These are phyloP conservation scores for Aphrophora alni DNA, from an alignment of 2,888 invertebrate genomes.

Conservation along the genomic window DNA sequence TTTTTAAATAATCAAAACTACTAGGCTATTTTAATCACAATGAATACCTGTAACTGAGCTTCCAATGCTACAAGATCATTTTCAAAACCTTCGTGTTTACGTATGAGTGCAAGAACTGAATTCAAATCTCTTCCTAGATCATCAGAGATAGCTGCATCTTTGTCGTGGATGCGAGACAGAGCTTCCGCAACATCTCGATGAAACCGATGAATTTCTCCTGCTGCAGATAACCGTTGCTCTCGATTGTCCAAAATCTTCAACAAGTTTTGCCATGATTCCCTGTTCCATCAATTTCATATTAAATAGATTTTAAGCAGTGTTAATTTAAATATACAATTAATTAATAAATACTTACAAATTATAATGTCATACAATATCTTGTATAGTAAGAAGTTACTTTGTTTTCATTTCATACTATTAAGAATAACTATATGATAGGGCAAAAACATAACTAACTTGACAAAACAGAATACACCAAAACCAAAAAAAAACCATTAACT, in stretches of 20 bases:
- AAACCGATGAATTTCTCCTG: constrained; percentile 96
- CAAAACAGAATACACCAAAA: too few species aligned
- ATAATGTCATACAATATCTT: too few species aligned
- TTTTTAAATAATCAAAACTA: too few species aligned
- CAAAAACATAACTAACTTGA: too few species aligned
- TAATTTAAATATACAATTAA: too few species aligned
- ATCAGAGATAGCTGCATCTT: constrained; percentile 82
- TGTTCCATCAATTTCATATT: constrained; percentile 55
- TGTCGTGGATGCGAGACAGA: constrained; percentile 86
- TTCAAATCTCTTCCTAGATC: constrained; percentile 84
- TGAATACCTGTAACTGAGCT: constrained; percentile 77
- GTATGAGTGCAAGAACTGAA: constrained; percentile 79
- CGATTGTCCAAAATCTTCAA: constrained; percentile 86
- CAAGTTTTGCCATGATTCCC: constrained; percentile 86
- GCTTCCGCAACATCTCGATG: constrained; percentile 95
- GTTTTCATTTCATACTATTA: too few species aligned
- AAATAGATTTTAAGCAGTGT: too few species aligned
- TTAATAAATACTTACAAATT: too few species aligned
- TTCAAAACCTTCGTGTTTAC: constrained; percentile 92
- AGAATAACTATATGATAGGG: too few species aligned
- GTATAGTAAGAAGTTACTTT: too few species aligned
- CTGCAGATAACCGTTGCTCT: constrained; percentile 87
- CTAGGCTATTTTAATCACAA: too few species aligned
- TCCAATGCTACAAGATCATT: constrained; percentile 93
- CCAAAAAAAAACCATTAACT: too few species aligned